phyloP scores from a whole-genome alignment of 2,797 vertebrate species.

The Harpagifer antarcticus region DNA sequence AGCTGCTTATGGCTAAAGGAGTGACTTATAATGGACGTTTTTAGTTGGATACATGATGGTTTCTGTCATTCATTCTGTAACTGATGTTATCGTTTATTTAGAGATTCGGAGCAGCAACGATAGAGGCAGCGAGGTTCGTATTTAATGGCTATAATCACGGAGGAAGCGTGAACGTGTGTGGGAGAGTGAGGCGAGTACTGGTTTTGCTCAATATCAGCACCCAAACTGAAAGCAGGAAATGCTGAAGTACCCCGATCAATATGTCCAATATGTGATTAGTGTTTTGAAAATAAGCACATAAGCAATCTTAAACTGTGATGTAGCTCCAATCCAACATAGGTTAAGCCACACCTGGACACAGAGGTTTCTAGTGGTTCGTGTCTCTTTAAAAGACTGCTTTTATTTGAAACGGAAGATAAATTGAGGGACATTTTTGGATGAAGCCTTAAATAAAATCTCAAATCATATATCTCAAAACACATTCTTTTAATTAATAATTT shows the following conservation, averaged over 20 bases:
- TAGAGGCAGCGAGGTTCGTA: background rate
- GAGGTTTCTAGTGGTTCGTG: slow-evolving; percentile 41
- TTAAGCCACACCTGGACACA: background rate
- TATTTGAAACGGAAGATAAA: slow-evolving; percentile 6
- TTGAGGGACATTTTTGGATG: background rate
- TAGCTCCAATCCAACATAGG: background rate
- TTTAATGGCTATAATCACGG: background rate
- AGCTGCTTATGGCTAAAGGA: slow-evolving; percentile 14
- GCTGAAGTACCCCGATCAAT: rapidly evolving
- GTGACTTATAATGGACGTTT: background rate
- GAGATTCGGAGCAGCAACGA: background rate
- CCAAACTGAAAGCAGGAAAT: background rate
- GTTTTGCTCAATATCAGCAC: background rate
- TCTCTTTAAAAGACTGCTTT: slow-evolving; percentile 4
- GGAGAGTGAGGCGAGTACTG: slow-evolving; percentile 8
- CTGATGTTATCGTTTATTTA: background rate
- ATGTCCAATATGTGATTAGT: background rate
- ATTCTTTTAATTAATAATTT: background rate
- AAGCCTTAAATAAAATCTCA: background rate
- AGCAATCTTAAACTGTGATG: background rate
- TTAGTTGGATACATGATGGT: background rate
- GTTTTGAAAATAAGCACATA: background rate
- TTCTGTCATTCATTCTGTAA: slow-evolving; percentile 8
- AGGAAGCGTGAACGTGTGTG: background rate
- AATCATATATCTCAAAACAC: background rate